Evolutionary conservation across 1,140 invertebrate species (phyloP).

Genomic region (Nebria ingens): DNA sequence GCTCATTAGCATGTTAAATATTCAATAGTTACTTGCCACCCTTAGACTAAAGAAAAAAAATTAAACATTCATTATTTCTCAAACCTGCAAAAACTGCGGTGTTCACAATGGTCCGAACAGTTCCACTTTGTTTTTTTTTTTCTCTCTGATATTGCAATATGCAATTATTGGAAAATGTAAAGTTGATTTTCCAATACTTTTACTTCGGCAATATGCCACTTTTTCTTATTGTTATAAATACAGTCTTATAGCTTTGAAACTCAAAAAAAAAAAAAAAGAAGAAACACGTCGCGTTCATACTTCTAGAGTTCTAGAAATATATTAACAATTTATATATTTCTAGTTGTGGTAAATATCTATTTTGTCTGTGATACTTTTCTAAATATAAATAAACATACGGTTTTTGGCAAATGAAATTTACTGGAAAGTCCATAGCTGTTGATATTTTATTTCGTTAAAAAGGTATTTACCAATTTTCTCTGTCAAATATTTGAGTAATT

Average conservation of each 20-base stretch:
- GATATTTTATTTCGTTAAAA: background rate
- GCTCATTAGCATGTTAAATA: slow-evolving; percentile 6
- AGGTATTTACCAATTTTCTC: background rate
- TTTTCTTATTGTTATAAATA: no score
- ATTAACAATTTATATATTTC: no score
- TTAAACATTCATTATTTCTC: background rate
- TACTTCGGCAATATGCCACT: no score
- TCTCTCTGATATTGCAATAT: background rate
- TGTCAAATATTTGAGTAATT: background rate
- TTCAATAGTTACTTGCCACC: background rate
- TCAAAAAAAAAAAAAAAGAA: no score
- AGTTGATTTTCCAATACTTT: background rate
- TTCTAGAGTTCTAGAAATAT: no score
- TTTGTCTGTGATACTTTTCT: no score
- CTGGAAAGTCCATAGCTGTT: no score
- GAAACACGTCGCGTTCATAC: no score
- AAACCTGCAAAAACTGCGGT: background rate
- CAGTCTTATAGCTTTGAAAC: no score
- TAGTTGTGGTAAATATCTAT: no score
- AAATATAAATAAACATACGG: no score
- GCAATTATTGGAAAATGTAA: background rate
- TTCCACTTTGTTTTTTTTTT: background rate
- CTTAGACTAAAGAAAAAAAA: background rate
- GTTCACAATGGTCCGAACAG: background rate
- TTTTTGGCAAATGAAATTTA: no score